A percentile compares a stretch with the other conserved stretches of the same genome.
Conservation (phyloP, 2,888 invertebrate species). For the Leptura quadrifasciata region DNA sequence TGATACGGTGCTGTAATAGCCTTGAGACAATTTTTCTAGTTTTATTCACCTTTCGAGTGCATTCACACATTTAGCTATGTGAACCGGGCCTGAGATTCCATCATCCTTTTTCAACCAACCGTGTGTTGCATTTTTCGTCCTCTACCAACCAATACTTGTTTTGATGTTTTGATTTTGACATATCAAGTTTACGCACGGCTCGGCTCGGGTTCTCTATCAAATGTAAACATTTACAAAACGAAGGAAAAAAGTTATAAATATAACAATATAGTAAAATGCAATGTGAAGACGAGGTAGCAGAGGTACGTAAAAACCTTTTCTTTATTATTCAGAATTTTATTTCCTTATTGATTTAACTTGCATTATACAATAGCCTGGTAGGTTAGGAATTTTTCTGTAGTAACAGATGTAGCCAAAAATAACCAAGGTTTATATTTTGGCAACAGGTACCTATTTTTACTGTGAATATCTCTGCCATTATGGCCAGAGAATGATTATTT, state of each 20-base stretch:
- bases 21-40: not conserved
- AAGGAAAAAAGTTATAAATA: not conserved
- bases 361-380: conserved; percentile 25
- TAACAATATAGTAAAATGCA: conserved; percentile 24
- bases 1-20: conserved; percentile 3
- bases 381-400: conserved; percentile 19
- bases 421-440: conserved; percentile 21
- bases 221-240: conserved; percentile 36
- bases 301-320: not conserved
- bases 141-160: conserved; percentile 31
- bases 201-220: not conserved
- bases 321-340: not conserved
- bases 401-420: conserved; percentile 36
- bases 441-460: conserved; percentile 34
- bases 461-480: conserved; percentile 6
- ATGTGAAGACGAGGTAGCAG: conserved; percentile 26
- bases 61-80: conserved; percentile 5
- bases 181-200: not conserved
- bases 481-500: not conserved
- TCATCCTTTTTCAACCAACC: conserved; percentile 3
- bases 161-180: conserved; percentile 41
- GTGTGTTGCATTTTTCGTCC: not conserved
- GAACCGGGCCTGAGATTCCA: not conserved
- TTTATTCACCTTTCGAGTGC: not conserved
- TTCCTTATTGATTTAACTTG: not conserved